Conservation (phyloP, 2,113 vertebrate genomes). For the Paracanthobrama guichenoti region DNA sequence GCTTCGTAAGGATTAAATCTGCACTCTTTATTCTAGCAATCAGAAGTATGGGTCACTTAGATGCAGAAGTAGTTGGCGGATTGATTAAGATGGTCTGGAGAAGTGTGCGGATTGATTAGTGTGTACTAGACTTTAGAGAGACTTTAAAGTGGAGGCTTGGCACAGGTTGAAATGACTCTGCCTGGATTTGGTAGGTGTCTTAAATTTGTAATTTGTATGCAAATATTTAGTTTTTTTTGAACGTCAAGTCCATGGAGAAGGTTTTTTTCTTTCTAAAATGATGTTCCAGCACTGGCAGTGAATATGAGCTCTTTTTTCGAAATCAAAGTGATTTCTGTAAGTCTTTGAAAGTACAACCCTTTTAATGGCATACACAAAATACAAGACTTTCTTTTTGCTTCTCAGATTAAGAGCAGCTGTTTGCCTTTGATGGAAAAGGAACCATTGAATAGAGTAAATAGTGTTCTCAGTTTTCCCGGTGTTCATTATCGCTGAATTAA, state of each 20-base stretch:
- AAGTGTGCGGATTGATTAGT: slow-evolving; percentile 7
- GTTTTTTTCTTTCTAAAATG: not conserved
- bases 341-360: not conserved
- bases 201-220: not conserved
- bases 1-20: slow-evolving; percentile 23
- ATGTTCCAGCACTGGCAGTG: not conserved
- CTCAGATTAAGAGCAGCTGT: slow-evolving; percentile 2
- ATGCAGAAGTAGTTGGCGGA: slow-evolving; percentile 17
- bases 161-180: not conserved
- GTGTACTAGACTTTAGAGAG: not conserved
- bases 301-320: not conserved
- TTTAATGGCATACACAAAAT: not conserved
- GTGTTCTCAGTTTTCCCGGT: not conserved
- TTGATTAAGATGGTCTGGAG: slow-evolving; percentile 43
- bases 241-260: not conserved
- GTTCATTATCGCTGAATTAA: slow-evolving; percentile 21
- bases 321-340: not conserved
- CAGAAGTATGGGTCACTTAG: slow-evolving; percentile 35
- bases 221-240: not conserved
- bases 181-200: not conserved
- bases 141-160: not conserved
- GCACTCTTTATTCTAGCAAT: slow-evolving; percentile 39
- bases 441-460: not conserved
- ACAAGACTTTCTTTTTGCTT: not conserved
- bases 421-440: not conserved